phyloP scores from a whole-genome alignment of 2,888 invertebrate genomes.

The Elmis aenea region DNA sequence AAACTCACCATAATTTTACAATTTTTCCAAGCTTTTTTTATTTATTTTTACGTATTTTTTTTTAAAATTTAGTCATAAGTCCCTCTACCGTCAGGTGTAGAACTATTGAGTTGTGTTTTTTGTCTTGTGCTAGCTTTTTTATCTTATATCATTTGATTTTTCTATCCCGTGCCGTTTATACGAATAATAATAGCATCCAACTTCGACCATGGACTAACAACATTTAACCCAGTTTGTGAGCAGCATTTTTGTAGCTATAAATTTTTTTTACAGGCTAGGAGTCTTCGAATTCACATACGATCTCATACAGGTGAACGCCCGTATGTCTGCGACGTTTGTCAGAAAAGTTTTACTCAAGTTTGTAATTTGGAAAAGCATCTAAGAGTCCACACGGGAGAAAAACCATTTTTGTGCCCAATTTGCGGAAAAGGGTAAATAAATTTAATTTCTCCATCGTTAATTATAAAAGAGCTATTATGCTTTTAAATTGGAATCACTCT shows the following conservation, averaged over 20 bases:
- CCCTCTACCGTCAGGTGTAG: too few species aligned
- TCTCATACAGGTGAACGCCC: conserved; percentile 48
- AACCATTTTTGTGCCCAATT: conserved; percentile 44
- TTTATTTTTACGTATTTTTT: too few species aligned
- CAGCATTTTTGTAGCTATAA: conserved; percentile 1
- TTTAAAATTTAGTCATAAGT: too few species aligned
- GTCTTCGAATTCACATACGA: conserved; percentile 44
- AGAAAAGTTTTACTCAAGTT: conserved; percentile 45
- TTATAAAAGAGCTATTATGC: neutral
- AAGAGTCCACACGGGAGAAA: conserved; percentile 47
- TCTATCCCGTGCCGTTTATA: too few species aligned
- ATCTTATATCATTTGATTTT: too few species aligned
- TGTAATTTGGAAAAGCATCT: conserved; percentile 47
- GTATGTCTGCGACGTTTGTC: conserved; percentile 42
- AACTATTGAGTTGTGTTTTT: too few species aligned
- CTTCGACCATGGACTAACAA: too few species aligned
- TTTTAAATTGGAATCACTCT: neutral
- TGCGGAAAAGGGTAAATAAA: conserved; percentile 44
- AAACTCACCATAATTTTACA: too few species aligned
- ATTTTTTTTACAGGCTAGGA: conserved; percentile 37
- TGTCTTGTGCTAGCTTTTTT: too few species aligned
- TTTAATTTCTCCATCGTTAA: neutral
- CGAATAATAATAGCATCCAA: too few species aligned
- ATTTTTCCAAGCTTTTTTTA: too few species aligned
- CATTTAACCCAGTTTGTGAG: too few species aligned